These are phyloP conservation scores for Hirudo medicinalis DNA, from an alignment of 1,140 invertebrate species.

Conservation along the genomic window DNA sequence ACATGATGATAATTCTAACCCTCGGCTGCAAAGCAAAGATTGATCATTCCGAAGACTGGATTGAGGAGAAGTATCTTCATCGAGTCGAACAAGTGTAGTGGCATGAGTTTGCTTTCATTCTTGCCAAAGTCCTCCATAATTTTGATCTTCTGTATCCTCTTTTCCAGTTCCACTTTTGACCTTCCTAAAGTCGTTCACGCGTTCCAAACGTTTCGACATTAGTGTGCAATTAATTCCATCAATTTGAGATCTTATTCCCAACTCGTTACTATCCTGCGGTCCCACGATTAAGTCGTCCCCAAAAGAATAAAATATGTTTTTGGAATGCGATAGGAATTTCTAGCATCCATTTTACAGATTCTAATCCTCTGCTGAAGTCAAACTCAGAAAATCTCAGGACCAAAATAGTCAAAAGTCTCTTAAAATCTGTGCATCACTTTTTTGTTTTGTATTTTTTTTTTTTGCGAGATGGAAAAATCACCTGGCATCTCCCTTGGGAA, in stretches of 20 bases:
- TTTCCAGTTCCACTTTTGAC: slow-evolving; percentile 22
- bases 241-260: too few species aligned
- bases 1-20: slow-evolving; percentile 38
- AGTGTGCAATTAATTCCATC: too few species aligned
- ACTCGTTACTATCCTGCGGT: too few species aligned
- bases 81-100: slow-evolving; percentile 51
- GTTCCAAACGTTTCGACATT: neutral
- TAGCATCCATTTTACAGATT: too few species aligned
- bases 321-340: too few species aligned
- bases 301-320: too few species aligned
- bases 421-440: too few species aligned
- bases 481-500: slow-evolving; percentile 49
- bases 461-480: neutral
- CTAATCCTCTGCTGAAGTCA: too few species aligned
- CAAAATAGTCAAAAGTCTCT: too few species aligned
- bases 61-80: slow-evolving; percentile 55
- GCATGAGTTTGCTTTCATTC: slow-evolving; percentile 1
- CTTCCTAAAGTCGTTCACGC: slow-evolving; percentile 3
- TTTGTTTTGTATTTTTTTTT: too few species aligned
- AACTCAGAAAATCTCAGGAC: too few species aligned
- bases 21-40: slow-evolving; percentile 61
- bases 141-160: slow-evolving; percentile 41
- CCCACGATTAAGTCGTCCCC: too few species aligned
- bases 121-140: slow-evolving; percentile 51
- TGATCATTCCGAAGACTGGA: slow-evolving; percentile 66